Conservation (phyloP, 2,797 vertebrate genomes). For the Platyrinchus mystaceus region DNA sequence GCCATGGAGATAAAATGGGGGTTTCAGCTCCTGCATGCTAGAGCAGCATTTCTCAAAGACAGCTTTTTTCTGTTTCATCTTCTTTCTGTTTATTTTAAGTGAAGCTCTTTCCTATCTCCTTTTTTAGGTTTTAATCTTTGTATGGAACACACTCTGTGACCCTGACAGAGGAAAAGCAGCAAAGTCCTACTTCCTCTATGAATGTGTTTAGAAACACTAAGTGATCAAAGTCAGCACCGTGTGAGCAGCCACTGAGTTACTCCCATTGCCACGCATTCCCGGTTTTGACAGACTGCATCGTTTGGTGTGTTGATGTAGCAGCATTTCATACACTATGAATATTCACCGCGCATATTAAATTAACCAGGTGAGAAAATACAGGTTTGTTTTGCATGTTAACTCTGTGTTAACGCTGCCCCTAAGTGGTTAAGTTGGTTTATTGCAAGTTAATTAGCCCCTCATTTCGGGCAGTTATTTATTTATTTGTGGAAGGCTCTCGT, state of each 20-base stretch:
- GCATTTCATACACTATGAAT: constrained; percentile 48
- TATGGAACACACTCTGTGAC: constrained; percentile 78
- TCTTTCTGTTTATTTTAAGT: constrained; percentile 34
- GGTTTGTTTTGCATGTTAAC: constrained; percentile 66
- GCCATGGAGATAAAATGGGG: neutral
- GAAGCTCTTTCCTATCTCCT: neutral
- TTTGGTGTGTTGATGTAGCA: neutral
- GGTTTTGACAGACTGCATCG: constrained; percentile 42
- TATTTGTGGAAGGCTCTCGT: neutral
- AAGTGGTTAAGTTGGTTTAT: constrained; percentile 85
- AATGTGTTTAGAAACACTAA: neutral
- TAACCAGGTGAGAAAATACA: constrained; percentile 61
- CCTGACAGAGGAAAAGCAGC: constrained; percentile 80
- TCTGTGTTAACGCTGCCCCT: constrained; percentile 84
- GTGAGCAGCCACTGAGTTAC: neutral
- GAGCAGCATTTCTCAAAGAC: constrained; percentile 8
- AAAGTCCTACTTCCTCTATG: constrained; percentile 65
- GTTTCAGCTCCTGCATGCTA: neutral
- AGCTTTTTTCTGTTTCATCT: constrained; percentile 1
- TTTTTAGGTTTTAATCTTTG: constrained; percentile 82
- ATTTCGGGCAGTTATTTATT: constrained; percentile 45
- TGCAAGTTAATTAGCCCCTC: constrained; percentile 76
- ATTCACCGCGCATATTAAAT: constrained; percentile 43
- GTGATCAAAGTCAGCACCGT: neutral
- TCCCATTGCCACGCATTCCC: neutral